Evolutionary conservation across 2,797 vertebrate genomes (phyloP).

Genomic region (Paedocypris micromegethes): DNA sequence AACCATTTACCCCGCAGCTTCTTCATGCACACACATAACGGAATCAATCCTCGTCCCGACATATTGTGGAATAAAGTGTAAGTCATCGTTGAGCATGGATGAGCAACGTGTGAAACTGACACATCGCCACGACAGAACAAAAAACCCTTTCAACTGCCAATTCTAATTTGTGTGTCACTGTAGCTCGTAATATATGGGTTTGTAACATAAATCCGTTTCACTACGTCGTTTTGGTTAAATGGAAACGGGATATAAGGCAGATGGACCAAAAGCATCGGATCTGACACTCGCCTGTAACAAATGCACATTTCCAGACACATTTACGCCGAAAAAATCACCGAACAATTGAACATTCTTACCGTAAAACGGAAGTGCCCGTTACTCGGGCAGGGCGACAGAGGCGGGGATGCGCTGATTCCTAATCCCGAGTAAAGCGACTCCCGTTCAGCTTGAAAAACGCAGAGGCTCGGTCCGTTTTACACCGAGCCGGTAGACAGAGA

Average conservation of each 20-base stretch:
- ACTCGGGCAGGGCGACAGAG: constrained; percentile 37
- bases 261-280: background rate
- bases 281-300: background rate
- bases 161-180: constrained; percentile 1
- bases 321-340: constrained; percentile 19
- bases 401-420: constrained; percentile 41
- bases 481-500: constrained; percentile 39
- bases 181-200: background rate
- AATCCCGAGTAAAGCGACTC: constrained; percentile 25
- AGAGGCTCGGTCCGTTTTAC: constrained; percentile 13
- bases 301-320: constrained; percentile 6
- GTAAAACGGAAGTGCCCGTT: constrained; percentile 43
- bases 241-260: too few species aligned
- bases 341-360: constrained; percentile 49
- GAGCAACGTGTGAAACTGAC: constrained; percentile 13
- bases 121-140: background rate
- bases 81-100: constrained; percentile 1
- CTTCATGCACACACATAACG: constrained; percentile 47
- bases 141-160: constrained; percentile 5
- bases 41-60: background rate
- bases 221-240: too few species aligned
- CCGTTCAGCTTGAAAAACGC: constrained; percentile 10
- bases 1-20: constrained; percentile 15
- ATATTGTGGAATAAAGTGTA: background rate
- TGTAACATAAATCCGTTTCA: background rate